Base-by-base conservation (phyloP, 2,113 vertebrate species). In the Tamias sibiricus region DNA sequence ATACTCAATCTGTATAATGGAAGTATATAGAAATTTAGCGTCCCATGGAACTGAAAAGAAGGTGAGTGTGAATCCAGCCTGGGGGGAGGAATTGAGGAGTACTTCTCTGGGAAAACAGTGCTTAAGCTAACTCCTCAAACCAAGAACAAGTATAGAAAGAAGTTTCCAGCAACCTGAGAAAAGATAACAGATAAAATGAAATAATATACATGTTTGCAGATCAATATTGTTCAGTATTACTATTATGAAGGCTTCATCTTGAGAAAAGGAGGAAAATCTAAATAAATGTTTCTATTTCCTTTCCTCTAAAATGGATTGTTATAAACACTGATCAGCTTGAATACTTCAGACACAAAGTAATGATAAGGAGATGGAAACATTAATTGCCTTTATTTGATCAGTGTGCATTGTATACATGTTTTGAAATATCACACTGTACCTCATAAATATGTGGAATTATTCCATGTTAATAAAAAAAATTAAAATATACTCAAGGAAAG, bases 261-360 rank as follows among this genome's bases (percentile, higher is more conserved):
- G 44, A 90, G 79, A 85, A 19, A 20, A 47, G 22, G 59, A 95
- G 74, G 9, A 24, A 87, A 87, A 76, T 80, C 54, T 81, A 37
- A 79, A 72, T 8, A 66, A 71, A 89, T 44, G 5, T 81, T 94
- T 82, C 28, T 26, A 62, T 77, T 81, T 92, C 12, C 26, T 92
- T 77, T 93, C 81, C 17, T 81, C 44, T 80, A 76, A 94, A 81
- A 64, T 66, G 59, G 64, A 47, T 74, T 87, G 30, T 80, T 72
- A 42, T 80, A 79, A 83, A 47, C 54, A 87, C 19, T 62, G 44
- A 64, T 42, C 30, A 62, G 28, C 37, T 83, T n/a, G 42, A 19
- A 62, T 37, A 28, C 9, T 62, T 8, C 59, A 62, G 59, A 62
- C 59, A 59, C 57, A 62, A 62, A 62, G 59, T 62, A 26, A 62